Percentiles rank a stretch among this genome's conserved stretches.
These are phyloP conservation scores for Aptenodytes patagonicus DNA, from an alignment of 2,113 vertebrate species.

Conservation along the genomic window DNA sequence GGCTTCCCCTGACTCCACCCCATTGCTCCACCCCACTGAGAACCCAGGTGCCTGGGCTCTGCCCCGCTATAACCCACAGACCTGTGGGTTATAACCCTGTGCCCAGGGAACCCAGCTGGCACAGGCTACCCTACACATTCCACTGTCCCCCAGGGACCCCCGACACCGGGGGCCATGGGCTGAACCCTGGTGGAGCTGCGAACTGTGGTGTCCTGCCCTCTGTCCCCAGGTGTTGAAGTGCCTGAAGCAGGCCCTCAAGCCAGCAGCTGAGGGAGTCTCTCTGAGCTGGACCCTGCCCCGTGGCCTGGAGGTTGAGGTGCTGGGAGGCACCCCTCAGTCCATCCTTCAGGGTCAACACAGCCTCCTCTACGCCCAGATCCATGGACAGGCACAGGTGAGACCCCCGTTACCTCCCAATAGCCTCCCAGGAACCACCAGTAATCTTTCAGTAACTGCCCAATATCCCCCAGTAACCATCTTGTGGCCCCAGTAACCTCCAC, in stretches of 20 bases:
- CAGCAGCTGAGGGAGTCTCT: neutral
- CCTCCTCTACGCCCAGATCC: neutral
- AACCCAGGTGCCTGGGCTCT: neutral
- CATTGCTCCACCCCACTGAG: neutral
- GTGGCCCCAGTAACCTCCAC: neutral
- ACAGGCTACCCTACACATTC: neutral
- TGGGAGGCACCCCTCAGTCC: neutral
- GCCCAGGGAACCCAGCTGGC: neutral
- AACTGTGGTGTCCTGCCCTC: neutral
- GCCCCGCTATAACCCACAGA: neutral
- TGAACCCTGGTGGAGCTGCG: neutral
- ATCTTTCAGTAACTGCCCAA: neutral
- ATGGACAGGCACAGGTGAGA: neutral
- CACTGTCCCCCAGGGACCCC: neutral
- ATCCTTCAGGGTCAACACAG: neutral
- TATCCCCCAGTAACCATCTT: neutral
- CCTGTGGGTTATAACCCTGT: no score
- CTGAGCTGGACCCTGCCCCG: neutral
- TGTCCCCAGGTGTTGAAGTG: neutral
- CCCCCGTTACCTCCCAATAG: neutral
- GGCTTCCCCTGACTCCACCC: neutral
- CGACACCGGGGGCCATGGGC: rapidly evolving
- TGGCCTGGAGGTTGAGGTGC: neutral
- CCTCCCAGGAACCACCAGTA: neutral
- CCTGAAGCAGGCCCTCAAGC: neutral